Conservation (phyloP, 1,140 invertebrate genomes). For the Pseudomyrmex gracilis region DNA sequence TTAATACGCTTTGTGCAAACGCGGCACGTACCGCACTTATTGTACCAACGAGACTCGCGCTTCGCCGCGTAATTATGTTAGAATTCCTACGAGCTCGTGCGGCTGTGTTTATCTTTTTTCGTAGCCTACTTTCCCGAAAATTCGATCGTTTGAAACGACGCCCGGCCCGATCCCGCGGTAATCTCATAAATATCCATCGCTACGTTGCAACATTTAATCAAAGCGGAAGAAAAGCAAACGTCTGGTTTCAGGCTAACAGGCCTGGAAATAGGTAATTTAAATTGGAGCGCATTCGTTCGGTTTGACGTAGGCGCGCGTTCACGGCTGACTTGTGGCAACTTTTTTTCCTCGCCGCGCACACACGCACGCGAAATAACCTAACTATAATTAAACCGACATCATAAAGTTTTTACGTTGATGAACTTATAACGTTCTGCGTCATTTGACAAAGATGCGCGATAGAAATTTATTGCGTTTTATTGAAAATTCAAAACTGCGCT, state of each 20-base stretch:
- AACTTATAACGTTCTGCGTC: slow-evolving; percentile 3
- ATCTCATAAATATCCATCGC: slow-evolving; percentile 64
- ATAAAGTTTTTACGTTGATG: background rate
- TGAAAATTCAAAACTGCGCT: too few species aligned
- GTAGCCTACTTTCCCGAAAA: slow-evolving; percentile 56
- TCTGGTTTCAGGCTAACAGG: slow-evolving; percentile 15
- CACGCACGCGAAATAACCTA: background rate
- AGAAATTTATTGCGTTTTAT: too few species aligned
- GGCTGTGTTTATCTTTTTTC: slow-evolving; percentile 54
- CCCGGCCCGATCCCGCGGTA: slow-evolving; percentile 25
- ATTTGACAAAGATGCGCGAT: slow-evolving; percentile 10
- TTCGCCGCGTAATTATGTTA: slow-evolving; percentile 61
- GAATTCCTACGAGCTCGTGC: slow-evolving; percentile 43
- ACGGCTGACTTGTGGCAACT: slow-evolving; percentile 32
- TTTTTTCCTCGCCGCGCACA: background rate
- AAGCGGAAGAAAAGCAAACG: slow-evolving; percentile 18
- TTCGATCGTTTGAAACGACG: slow-evolving; percentile 65
- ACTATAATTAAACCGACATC: slow-evolving; percentile 11
- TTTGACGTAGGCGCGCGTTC: slow-evolving; percentile 31
- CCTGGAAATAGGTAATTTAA: slow-evolving; percentile 53
- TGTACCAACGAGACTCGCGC: slow-evolving; percentile 36
- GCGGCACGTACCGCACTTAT: slow-evolving; percentile 33
- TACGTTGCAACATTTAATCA: slow-evolving; percentile 40
- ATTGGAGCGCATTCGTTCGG: slow-evolving; percentile 27
- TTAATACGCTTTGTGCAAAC: slow-evolving; percentile 45